Evolutionary conservation across 2,797 vertebrate species (phyloP).

Genomic region (Momotus momota): DNA sequence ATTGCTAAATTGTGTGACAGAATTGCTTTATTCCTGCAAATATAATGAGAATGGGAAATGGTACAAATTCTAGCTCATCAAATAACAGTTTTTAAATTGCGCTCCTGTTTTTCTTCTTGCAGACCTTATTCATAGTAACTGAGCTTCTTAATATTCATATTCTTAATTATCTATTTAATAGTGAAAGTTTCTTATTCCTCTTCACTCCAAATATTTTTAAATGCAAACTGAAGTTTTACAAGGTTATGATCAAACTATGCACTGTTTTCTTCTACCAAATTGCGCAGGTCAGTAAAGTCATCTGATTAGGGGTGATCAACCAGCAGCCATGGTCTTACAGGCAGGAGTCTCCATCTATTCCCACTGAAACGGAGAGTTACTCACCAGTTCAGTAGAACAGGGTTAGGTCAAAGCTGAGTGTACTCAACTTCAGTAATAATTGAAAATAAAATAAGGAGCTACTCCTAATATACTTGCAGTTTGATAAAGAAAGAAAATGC

Average conservation of each 20-base stretch:
- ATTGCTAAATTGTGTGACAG: background rate
- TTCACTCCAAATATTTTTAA: background rate
- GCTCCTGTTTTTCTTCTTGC: slow-evolving; percentile 27
- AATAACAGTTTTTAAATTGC: background rate
- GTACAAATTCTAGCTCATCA: background rate
- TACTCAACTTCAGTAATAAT: background rate
- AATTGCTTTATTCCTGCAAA: slow-evolving; percentile 17
- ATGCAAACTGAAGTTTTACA: background rate
- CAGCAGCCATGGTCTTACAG: background rate
- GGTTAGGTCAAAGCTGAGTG: background rate
- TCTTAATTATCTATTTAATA: background rate
- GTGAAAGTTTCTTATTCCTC: background rate
- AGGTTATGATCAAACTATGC: background rate
- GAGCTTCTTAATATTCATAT: background rate
- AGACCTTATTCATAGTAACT: background rate
- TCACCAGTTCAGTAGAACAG: background rate
- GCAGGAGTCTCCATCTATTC: background rate
- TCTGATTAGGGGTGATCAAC: background rate
- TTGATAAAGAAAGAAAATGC: background rate
- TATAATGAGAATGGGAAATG: slow-evolving; percentile 10
- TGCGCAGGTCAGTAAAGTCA: background rate
- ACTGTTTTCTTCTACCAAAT: background rate
- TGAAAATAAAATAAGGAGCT: background rate
- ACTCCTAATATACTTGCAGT: background rate
- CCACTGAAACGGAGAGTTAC: background rate